These are phyloP conservation scores for Psix sp. DNA, from an alignment of 1,140 invertebrate species.

Conservation along the genomic window DNA sequence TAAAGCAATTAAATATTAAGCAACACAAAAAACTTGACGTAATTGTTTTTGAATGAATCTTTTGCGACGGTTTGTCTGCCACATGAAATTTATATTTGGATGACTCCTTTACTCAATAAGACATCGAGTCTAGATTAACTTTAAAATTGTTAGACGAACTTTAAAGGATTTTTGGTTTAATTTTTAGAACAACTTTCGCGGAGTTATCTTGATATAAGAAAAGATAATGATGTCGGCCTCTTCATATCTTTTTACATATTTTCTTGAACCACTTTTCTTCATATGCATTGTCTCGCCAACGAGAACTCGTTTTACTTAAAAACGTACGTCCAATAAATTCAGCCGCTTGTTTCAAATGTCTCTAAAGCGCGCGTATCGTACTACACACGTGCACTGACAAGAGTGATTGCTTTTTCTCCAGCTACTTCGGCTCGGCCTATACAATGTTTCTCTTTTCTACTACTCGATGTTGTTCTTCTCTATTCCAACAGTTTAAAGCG, in stretches of 20 bases:
- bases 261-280: conserved; percentile 47
- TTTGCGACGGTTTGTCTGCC: too few species aligned
- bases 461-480: conserved; percentile 47
- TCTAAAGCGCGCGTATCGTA: conserved; percentile 54
- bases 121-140: too few species aligned
- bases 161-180: too few species aligned
- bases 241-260: conserved; percentile 19
- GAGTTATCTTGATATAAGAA: too few species aligned
- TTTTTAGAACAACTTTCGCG: too few species aligned
- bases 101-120: too few species aligned
- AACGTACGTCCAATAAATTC: conserved; percentile 61
- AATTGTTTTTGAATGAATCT: too few species aligned
- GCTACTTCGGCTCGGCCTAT: conserved; percentile 51
- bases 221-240: conserved; percentile 39
- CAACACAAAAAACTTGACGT: too few species aligned
- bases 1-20: too few species aligned
- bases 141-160: too few species aligned
- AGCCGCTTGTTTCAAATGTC: conserved; percentile 60
- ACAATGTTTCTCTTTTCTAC: conserved; percentile 54
- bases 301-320: conserved; percentile 59
- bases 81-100: too few species aligned
- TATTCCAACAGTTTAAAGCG: conserved; percentile 55
- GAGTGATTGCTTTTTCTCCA: conserved; percentile 56
- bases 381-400: conserved; percentile 56
- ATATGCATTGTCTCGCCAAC: conserved; percentile 48